Base-by-base conservation (phyloP, 2,888 invertebrate species). In the Drosophila gaucha region DNA sequence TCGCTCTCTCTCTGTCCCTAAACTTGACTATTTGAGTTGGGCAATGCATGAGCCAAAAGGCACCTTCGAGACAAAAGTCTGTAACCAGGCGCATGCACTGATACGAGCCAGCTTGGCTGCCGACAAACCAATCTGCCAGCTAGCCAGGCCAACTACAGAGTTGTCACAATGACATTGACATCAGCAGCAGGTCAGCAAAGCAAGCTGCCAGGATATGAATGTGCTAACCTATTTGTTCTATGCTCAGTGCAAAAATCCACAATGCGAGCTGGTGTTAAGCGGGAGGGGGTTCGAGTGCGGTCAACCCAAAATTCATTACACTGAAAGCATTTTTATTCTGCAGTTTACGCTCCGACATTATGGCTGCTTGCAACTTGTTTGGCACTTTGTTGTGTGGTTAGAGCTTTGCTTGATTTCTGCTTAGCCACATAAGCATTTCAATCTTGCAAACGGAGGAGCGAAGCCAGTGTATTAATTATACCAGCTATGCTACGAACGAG, bases 281-380 rank as follows among this genome's bases (percentile, higher is more conserved):
- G n/a, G 14, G 30, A 39, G 22, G 30, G 9, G n/a, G 12, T 3
- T 8, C 31, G 54, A 38, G 44, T 67, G 59, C 50, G 72, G 59
- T 64, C 64, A 72, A 35, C 50, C 74, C 66, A 62, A 68, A 77
- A 70, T 68, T 78, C 74, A 82, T 83, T 80, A 77, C 67, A 74
- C 50, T 80, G 78, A 83, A 83, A 82, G 83, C 78, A 68, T 83
- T 80, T 78, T 82, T 83, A 80, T 82, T 74, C 66, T 39, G n/a
- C 58, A 58, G 44, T 14, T n/a, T 44, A 33, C 35, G 35, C 50
- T 44, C 36, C 56, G 59, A 50, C 51, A 72, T 59, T 50, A 68
- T 26, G 36, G 51, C 47, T 44, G 51, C n/a, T 44, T 51, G 47
- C 50, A 52, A 44, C 63, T 44, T 31, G 38, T 36, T 57, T 65